A percentile compares a stretch with the other conserved stretches of the same genome.
phyloP scores from a whole-genome alignment of 2,113 vertebrate species.

The Amia ocellicauda region DNA sequence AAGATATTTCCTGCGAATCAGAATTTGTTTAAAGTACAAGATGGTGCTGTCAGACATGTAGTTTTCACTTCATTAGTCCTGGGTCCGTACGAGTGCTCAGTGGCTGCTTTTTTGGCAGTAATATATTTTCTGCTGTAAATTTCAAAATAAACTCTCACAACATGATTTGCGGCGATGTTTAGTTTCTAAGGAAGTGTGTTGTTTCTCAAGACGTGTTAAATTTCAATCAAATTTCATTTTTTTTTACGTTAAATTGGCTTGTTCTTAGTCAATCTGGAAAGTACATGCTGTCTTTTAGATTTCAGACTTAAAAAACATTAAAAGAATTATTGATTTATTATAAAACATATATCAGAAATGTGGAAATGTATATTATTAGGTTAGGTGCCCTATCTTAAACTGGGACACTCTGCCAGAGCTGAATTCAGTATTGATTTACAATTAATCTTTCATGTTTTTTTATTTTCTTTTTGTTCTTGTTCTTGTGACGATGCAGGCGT shows the following conservation, averaged over 20 bases:
- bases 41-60: conserved; percentile 9
- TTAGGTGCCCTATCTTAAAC: neutral
- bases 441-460: conserved; percentile 26
- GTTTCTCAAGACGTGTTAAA: conserved; percentile 33
- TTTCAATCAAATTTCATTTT: conserved; percentile 45
- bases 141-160: conserved; percentile 24
- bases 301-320: too few species aligned
- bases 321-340: too few species aligned
- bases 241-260: conserved; percentile 38
- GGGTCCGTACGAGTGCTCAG: neutral
- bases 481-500: conserved; percentile 8
- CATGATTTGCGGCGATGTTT: conserved; percentile 9
- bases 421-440: conserved; percentile 26
- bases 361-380: too few species aligned
- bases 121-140: neutral
- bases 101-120: conserved; percentile 11
- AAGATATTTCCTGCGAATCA: conserved; percentile 6
- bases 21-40: conserved; percentile 7
- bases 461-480: too few species aligned
- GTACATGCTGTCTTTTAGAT: conserved; percentile 24
- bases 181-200: conserved; percentile 23
- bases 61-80: conserved; percentile 23
- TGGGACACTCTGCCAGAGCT: neutral
- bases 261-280: conserved; percentile 26
- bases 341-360: too few species aligned